Conservation (phyloP, 1,140 invertebrate genomes). For the Pantala flavescens region DNA sequence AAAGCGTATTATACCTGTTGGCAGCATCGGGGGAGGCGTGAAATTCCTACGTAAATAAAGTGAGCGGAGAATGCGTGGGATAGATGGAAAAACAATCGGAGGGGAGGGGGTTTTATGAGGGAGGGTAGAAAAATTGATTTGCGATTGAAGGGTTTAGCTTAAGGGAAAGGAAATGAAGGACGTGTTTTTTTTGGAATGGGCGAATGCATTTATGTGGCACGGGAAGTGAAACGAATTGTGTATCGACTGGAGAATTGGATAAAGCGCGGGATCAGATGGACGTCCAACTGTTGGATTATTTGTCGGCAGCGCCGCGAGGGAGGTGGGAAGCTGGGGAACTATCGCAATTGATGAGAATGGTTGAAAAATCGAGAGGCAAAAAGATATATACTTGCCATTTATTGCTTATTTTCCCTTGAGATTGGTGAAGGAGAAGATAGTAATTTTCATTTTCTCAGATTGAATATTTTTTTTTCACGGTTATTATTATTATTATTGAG, state of each 20-base stretch:
- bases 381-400: too few relatives aligned
- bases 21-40: too few relatives aligned
- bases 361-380: too few relatives aligned
- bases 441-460: too few relatives aligned
- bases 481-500: too few relatives aligned
- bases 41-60: neutral
- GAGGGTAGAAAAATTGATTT: neutral
- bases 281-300: conserved; percentile 5
- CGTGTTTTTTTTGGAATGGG: too few relatives aligned
- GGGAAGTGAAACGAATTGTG: neutral
- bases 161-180: neutral
- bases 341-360: neutral
- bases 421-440: too few relatives aligned
- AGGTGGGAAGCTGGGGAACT: neutral
- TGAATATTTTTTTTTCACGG: too few relatives aligned
- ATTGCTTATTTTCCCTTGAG: too few relatives aligned
- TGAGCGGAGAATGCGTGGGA: neutral
- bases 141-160: neutral
- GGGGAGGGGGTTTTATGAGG: neutral
- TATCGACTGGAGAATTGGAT: conserved; percentile 9
- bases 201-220: neutral
- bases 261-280: neutral
- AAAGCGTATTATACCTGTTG: neutral
- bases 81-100: neutral
- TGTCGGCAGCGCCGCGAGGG: neutral